Conservation (phyloP, 2,113 vertebrate species). For the Rhea pennata region DNA sequence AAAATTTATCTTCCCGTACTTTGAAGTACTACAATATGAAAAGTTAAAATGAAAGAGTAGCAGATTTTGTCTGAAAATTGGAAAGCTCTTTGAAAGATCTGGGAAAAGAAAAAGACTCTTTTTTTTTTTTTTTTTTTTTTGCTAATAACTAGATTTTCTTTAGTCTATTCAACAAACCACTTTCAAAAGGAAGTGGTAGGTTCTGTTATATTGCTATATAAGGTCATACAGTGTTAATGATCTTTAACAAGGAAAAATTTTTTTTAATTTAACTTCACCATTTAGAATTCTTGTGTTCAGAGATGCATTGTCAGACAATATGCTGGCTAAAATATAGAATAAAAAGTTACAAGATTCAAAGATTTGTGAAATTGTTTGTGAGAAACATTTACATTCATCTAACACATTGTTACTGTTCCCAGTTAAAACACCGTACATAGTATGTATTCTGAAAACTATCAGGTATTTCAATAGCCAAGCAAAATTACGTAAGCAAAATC, state of each 20-base stretch:
- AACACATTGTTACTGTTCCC: neutral
- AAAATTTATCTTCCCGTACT: neutral
- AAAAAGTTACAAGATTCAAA: neutral
- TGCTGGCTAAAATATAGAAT: neutral
- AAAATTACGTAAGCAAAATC: neutral
- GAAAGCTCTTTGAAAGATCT: neutral
- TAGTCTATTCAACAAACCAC: neutral
- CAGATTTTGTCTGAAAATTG: neutral
- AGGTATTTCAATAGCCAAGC: neutral
- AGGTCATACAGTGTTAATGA: neutral
- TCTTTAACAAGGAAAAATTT: neutral
- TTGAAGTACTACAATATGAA: neutral
- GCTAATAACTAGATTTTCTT: neutral
- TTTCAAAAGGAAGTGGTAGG: neutral
- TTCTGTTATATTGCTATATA: neutral
- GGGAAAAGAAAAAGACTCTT: accelerated
- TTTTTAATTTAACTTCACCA: neutral
- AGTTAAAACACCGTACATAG: neutral
- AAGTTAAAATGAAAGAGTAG: neutral
- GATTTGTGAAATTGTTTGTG: neutral
- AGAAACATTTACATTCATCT: slow-evolving; percentile 9
- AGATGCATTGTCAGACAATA: neutral
- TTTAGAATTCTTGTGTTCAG: neutral
- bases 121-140: neutral
- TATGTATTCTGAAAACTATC: neutral